phyloP scores from a whole-genome alignment of 2,113 vertebrate species.

The Hippocampus comes region DNA sequence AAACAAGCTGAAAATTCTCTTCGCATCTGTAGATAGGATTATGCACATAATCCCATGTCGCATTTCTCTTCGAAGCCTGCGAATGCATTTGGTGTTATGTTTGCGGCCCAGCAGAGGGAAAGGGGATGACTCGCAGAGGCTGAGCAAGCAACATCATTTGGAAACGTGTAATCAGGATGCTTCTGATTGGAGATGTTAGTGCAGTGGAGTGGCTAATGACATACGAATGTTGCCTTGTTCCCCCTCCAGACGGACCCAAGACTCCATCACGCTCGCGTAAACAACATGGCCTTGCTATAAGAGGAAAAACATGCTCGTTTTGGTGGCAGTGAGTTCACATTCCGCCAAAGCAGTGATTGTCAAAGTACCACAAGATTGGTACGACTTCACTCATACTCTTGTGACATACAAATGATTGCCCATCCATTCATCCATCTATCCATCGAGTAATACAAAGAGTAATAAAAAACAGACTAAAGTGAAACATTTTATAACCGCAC shows the following conservation, averaged over 20 bases:
- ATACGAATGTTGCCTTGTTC: constrained; percentile 62
- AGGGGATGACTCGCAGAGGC: constrained; percentile 64
- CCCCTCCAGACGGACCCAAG: constrained; percentile 57
- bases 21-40: constrained; percentile 60
- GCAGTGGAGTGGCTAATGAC: constrained; percentile 71
- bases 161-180: constrained; percentile 68
- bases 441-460: too few relatives aligned
- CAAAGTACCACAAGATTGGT: not conserved
- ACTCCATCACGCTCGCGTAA: not conserved
- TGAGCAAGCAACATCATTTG: constrained; percentile 55
- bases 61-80: constrained; percentile 24
- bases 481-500: too few relatives aligned
- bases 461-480: too few relatives aligned
- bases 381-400: too few relatives aligned
- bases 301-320: not conserved
- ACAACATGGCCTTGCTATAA: not conserved
- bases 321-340: not conserved
- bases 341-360: not conserved
- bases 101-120: constrained; percentile 55
- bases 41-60: constrained; percentile 43
- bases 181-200: constrained; percentile 74
- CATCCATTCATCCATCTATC: too few relatives aligned
- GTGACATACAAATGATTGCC: too few relatives aligned
- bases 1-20: constrained; percentile 24
- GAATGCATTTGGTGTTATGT: constrained; percentile 10